A percentile compares a stretch with the other conserved stretches of the same genome.
These are phyloP conservation scores for Micrastur ruficollis DNA, from an alignment of 2,797 vertebrate species.

Conservation along the genomic window DNA sequence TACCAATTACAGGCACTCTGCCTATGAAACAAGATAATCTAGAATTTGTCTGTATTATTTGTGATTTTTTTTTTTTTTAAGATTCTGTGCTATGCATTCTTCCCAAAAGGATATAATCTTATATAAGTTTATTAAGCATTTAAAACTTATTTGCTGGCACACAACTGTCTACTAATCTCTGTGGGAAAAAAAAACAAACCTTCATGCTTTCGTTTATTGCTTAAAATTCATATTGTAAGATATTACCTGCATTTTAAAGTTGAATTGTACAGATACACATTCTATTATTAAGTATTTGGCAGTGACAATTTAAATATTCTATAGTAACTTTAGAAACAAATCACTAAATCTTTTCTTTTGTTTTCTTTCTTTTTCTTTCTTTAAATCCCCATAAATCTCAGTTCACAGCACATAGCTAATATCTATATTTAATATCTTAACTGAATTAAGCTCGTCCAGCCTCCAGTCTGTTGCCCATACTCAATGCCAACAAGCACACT, in stretches of 20 bases:
- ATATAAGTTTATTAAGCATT: not conserved
- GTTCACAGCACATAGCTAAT: not conserved
- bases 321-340: not conserved
- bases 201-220: not conserved
- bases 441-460: not conserved
- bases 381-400: not conserved
- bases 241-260: fast-evolving
- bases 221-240: not conserved
- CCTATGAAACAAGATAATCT: not conserved
- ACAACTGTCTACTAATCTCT: not conserved
- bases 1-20: not conserved
- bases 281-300: not conserved
- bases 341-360: too few species aligned
- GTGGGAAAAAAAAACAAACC: not conserved
- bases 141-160: not conserved
- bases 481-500: not conserved
- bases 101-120: not conserved
- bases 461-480: not conserved
- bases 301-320: not conserved
- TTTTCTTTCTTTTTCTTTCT: not conserved
- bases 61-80: not conserved
- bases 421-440: not conserved
- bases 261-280: not conserved
- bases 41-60: not conserved
- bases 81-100: not conserved